A percentile compares a stretch with the other conserved stretches of the same genome.
Evolutionary conservation across 2,113 vertebrate genomes (phyloP).

Genomic region (Diadophis punctatus): DNA sequence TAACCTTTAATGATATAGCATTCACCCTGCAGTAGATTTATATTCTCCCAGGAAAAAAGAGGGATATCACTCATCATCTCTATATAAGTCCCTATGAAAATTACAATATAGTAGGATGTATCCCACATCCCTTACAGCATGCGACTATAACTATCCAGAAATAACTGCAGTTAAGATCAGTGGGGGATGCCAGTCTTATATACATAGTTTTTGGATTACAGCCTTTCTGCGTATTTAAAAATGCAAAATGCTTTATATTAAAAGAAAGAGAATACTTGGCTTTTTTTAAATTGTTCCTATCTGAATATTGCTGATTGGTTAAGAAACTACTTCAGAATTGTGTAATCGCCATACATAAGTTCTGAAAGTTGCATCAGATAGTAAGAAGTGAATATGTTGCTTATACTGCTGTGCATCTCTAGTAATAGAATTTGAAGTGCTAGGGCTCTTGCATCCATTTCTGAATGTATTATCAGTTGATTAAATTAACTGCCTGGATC

Average conservation of each 20-base stretch:
- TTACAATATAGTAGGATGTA: not conserved
- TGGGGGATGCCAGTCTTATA: not conserved
- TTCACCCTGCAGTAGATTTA: not conserved
- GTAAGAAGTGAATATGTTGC: conserved; percentile 56
- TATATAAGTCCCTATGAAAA: not conserved
- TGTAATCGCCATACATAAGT: conserved; percentile 36
- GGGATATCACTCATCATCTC: not conserved
- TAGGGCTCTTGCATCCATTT: conserved; percentile 78
- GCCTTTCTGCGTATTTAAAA: not conserved
- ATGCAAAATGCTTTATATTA: not conserved
- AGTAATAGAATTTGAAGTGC: conserved; percentile 78
- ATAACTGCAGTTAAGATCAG: not conserved
- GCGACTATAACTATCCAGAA: not conserved
- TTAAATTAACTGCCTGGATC: conserved; percentile 93
- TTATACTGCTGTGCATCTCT: conserved; percentile 64
- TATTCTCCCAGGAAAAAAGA: not conserved
- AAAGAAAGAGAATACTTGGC: not conserved
- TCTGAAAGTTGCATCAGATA: conserved; percentile 54
- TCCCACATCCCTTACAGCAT: not conserved
- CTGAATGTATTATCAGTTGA: conserved; percentile 89
- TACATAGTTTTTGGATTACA: not conserved
- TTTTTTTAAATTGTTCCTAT: not conserved
- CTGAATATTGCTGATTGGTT: conserved; percentile 16
- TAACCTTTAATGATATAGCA: not conserved
- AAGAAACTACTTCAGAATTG: conserved; percentile 26